Base-by-base conservation (phyloP, 1,140 invertebrate genomes). In the Watersipora subatra region DNA sequence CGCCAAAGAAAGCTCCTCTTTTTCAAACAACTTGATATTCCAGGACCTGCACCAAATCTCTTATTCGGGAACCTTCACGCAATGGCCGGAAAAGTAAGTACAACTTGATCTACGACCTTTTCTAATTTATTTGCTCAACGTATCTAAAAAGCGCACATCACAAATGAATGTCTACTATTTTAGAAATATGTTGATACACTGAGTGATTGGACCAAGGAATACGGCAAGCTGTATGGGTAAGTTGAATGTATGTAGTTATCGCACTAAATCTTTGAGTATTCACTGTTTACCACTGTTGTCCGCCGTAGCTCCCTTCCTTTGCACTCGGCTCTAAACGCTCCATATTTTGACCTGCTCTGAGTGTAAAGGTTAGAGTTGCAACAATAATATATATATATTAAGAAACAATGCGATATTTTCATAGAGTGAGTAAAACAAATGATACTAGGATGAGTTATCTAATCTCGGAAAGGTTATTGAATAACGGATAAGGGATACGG, bases 141-240 rank as follows among this genome's bases (percentile, higher is more conserved):
- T 22, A 22, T 17, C 46, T 55, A 55, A 22, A 22, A 17, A 22
- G 22, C 17, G 46, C 22, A 22, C 46, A 22, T 17, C 22, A 22
- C 46, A 17, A 17, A 22, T 55, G 46, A 22, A 55, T 22, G 17
- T 55, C 22, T 17, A 17, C 22, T 17, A 20, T 70, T 69, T 27
- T 63, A 70, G 71, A 57, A 64, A 26, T 68, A 70, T 15, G 68
- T 67, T 57, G 64, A 67, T 17, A 61, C 34, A n/a, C 74, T 75
- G 57, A 61, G 67, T 67, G 73, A 78, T 63, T 81, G 80, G 80
- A 72, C 70, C 26, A 70, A 74, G 63, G 66, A 72, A n/a, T 81
- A 76, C 65, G 81, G 81, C 61, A 73, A 76, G 62, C 77, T 75
- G 27, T 82, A 75, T 69, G 81, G 81, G 73, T 78, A 70, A 65